Evolutionary conservation across 2,888 invertebrate genomes (phyloP), one percentile per base, ranked within the genome.

Genomic region (Eustalomyia histrio): DNA sequence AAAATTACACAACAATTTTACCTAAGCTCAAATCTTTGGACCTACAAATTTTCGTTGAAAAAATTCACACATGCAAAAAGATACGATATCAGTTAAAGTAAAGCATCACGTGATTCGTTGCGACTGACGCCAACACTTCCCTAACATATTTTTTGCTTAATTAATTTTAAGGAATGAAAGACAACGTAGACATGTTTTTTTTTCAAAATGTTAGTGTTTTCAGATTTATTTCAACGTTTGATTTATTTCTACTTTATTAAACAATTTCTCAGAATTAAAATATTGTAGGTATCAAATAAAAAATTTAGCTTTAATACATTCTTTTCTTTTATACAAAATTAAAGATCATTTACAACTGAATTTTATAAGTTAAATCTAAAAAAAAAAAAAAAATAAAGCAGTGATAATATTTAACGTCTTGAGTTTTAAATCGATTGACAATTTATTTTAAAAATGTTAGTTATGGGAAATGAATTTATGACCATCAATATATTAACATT

Each of bases 201-300:
- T 29, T 29, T 29, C 7, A 43, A n/a, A 21, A 76, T 71, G 69
- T 69, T 76, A 64, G 64, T 58, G 50, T 50, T 71, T 76, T 72
- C 21, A 53, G 29, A 39, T 76, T 76, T 57, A 76, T 76, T 58
- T 64, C n/a, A 64, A 35, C 29, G 35, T 39, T 52, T 39, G 16
- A 29, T 55, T 35, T 6, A 39, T 58, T 76, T 69, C 39, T 58
- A 18, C 52, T 71, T 71, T 24, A 71, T 71, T 65, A 29, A 58
- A 58, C 76, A 76, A 17, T 58, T 76, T 76, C 71, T 76, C 52
- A 64, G 76, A 76, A 76, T 64, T 52, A 58, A 16, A 10, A 64
- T 73, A 18, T 61, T 47, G 12, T 43, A 63, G 10, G 16, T 21
- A 57, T 12, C 33, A 73, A 57, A 12, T 50, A 60, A 18, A 67